phyloP scores from a whole-genome alignment of 1,140 invertebrate species.

The Anoplophora glabripennis region DNA sequence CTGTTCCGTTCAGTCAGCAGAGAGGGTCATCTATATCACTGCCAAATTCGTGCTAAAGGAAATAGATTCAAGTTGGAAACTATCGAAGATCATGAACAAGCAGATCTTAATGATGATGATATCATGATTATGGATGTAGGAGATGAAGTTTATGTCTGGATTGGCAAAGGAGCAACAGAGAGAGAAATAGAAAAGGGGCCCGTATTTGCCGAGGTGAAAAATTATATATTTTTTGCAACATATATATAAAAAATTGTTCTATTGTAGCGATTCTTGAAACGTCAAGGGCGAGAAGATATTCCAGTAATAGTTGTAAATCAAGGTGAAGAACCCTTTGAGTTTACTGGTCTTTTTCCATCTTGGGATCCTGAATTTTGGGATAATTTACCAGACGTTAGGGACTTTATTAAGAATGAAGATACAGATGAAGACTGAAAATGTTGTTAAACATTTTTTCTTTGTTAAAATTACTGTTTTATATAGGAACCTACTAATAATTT shows the following conservation, averaged over 20 bases:
- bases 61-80: slow-evolving; percentile 68
- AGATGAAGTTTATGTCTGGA: slow-evolving; percentile 72
- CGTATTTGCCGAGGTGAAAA: slow-evolving; percentile 29
- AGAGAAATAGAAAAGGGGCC: slow-evolving; percentile 56
- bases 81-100: slow-evolving; percentile 62
- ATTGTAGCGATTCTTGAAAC: slow-evolving; percentile 61
- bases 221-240: slow-evolving; percentile 1
- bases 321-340: slow-evolving; percentile 64
- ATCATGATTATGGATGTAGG: slow-evolving; percentile 72
- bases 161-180: slow-evolving; percentile 67
- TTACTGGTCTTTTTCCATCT: slow-evolving; percentile 65
- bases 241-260: slow-evolving; percentile 19
- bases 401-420: slow-evolving; percentile 21
- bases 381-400: slow-evolving; percentile 20
- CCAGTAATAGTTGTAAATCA: slow-evolving; percentile 64
- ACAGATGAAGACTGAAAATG: too few relatives aligned
- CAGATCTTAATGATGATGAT: slow-evolving; percentile 73
- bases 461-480: too few relatives aligned
- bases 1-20: slow-evolving; percentile 51
- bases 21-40: slow-evolving; percentile 61
- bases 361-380: slow-evolving; percentile 66
- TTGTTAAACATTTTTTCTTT: too few relatives aligned
- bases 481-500: too few relatives aligned
- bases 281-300: slow-evolving; percentile 56
- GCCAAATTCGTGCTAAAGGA: slow-evolving; percentile 53